A percentile compares a stretch with the other conserved stretches of the same genome.
Evolutionary conservation across 2,113 vertebrate species (phyloP).

Genomic region (Megaceryle maxima): DNA sequence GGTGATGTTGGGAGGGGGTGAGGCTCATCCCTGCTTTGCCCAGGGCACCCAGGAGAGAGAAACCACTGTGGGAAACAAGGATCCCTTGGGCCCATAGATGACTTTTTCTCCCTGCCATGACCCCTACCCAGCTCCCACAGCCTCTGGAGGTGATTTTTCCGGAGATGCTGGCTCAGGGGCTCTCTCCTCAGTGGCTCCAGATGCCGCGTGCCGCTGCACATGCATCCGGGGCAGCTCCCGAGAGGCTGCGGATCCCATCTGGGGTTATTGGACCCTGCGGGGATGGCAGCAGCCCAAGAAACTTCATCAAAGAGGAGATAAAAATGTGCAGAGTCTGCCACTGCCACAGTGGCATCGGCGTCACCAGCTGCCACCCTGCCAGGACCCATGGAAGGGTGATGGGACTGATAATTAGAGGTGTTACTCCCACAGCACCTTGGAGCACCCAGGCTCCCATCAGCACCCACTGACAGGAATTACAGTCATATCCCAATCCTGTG

Average conservation of each 20-base stretch:
- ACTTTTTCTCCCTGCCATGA: not conserved
- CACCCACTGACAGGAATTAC: accelerated
- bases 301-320: not conserved
- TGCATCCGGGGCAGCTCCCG: not conserved
- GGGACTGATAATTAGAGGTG: not conserved
- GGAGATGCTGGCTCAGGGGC: not conserved
- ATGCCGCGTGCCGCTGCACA: accelerated
- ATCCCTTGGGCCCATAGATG: not conserved
- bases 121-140: accelerated
- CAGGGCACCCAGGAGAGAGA: not conserved
- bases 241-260: not conserved
- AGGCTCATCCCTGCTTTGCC: not conserved
- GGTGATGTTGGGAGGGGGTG: not conserved
- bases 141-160: not conserved
- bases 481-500: accelerated
- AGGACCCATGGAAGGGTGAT: no score
- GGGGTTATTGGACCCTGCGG: not conserved
- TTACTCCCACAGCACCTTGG: not conserved
- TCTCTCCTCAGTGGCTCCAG: not conserved
- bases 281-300: not conserved
- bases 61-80: accelerated
- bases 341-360: not conserved
- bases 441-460: not conserved
- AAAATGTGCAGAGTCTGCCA: not conserved
- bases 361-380: not conserved